Conservation (phyloP, 2,797 vertebrate species). For the Valencia hispanica region DNA sequence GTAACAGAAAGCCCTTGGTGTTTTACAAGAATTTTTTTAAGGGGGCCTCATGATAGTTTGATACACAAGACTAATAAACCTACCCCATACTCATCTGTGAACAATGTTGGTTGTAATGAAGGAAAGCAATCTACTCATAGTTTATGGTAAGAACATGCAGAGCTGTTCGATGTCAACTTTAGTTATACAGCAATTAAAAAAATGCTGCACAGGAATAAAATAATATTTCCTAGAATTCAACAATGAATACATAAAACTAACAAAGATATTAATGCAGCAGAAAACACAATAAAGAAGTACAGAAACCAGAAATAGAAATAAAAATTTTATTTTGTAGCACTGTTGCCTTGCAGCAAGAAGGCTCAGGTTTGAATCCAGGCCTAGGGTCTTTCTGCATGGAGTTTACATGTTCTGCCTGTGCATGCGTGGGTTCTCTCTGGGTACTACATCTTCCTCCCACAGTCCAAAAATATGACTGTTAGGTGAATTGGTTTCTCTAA, state of each 20-base stretch:
- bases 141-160: conserved; percentile 24
- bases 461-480: no score
- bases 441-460: no score
- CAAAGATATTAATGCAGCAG: background rate
- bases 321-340: no score
- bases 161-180: conserved; percentile 2
- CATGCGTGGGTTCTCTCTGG: no score
- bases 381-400: no score
- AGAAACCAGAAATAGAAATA: background rate
- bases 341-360: no score
- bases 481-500: no score
- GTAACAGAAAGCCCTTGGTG: conserved; percentile 52
- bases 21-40: conserved; percentile 77
- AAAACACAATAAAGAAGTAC: background rate
- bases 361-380: no score
- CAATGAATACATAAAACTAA: background rate
- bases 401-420: no score
- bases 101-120: conserved; percentile 46
- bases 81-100: conserved; percentile 60
- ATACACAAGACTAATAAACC: conserved; percentile 70
- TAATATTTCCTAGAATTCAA: background rate
- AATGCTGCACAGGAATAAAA: conserved; percentile 9
- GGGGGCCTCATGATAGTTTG: conserved; percentile 70
- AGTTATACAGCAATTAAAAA: background rate
- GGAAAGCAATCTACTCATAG: conserved; percentile 24